phyloP scores from a whole-genome alignment of 2,888 invertebrate species.

The Troides helena region DNA sequence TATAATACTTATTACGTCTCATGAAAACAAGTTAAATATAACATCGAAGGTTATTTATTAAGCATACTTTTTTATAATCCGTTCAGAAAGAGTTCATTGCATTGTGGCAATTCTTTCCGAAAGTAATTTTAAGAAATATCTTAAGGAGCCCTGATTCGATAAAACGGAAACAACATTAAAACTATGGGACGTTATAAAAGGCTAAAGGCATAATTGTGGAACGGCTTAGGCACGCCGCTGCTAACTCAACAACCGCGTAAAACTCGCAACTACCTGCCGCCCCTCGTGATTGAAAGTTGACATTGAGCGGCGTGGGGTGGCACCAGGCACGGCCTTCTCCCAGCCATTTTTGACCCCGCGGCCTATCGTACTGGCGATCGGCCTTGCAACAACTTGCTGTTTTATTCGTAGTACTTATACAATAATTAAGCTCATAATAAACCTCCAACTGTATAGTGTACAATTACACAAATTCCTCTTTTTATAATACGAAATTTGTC shows the following conservation, averaged over 20 bases:
- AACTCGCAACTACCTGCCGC: slow-evolving; percentile 66
- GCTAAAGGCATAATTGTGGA: slow-evolving; percentile 61
- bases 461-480: neutral
- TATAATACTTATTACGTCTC: slow-evolving; percentile 32
- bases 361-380: slow-evolving; percentile 76
- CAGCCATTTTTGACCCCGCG: slow-evolving; percentile 73
- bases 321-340: slow-evolving; percentile 75
- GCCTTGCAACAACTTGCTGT: slow-evolving; percentile 71
- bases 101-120: neutral
- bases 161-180: slow-evolving; percentile 43
- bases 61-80: neutral
- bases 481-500: neutral
- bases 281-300: slow-evolving; percentile 76
- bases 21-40: slow-evolving; percentile 3
- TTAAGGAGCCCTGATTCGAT: slow-evolving; percentile 60
- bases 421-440: slow-evolving; percentile 43
- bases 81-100: neutral
- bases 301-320: slow-evolving; percentile 70
- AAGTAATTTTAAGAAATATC: neutral
- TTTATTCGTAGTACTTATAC: slow-evolving; percentile 71
- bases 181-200: slow-evolving; percentile 52
- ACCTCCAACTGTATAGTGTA: slow-evolving; percentile 28
- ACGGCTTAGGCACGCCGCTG: slow-evolving; percentile 40
- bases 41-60: neutral
- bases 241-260: slow-evolving; percentile 53